Evolutionary conservation across 2,113 vertebrate species (phyloP).

Genomic region (Protobothrops flavoviridis): DNA sequence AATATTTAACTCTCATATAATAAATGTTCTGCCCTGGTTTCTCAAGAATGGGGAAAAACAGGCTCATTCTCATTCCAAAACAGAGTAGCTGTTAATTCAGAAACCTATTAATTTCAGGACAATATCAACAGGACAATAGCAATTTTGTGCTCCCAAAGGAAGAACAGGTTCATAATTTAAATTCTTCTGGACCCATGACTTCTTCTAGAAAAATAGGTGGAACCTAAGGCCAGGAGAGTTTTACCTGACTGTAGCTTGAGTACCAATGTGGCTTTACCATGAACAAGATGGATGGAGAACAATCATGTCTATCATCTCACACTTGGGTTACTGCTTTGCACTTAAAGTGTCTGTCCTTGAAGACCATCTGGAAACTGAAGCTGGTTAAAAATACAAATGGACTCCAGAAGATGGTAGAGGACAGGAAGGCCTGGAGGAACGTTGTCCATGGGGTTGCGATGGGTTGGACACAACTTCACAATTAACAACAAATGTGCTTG

Average conservation of each 20-base stretch:
- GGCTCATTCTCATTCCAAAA: background rate
- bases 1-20: background rate
- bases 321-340: background rate
- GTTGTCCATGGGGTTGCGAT: too few species aligned
- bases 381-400: background rate
- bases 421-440: too few species aligned
- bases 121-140: background rate
- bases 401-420: too few species aligned
- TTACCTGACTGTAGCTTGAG: background rate
- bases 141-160: background rate
- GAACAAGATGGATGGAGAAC: background rate
- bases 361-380: background rate
- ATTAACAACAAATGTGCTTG: background rate
- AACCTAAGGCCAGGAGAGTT: background rate
- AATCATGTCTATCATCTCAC: background rate
- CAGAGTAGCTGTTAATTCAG: background rate
- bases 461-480: too few species aligned
- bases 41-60: background rate
- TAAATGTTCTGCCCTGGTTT: background rate
- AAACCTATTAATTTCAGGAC: background rate
- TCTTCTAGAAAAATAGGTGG: background rate
- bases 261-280: background rate
- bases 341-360: background rate
- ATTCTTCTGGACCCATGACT: background rate
- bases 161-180: background rate